Evolutionary conservation across 2,888 invertebrate genomes (phyloP).

Genomic region (Trissonchulus latispiculum): DNA sequence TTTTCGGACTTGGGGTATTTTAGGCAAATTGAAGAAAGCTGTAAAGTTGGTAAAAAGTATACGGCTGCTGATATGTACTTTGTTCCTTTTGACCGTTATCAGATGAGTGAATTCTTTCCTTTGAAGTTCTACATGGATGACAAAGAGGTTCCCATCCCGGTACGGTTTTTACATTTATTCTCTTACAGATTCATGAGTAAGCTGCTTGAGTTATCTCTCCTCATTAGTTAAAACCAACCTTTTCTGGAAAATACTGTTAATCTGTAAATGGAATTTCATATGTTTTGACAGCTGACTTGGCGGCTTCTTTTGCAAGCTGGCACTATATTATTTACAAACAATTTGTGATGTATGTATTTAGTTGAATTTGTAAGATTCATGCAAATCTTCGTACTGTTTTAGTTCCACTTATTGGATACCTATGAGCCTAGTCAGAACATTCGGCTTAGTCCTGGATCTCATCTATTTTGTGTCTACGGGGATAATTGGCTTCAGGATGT

Average conservation of each 20-base stretch:
- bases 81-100: conserved; percentile 39
- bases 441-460: conserved; percentile 28
- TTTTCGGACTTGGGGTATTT: too few relatives aligned
- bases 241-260: neutral
- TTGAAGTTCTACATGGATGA: conserved; percentile 41
- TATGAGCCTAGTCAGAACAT: conserved; percentile 22
- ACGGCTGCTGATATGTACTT: conserved; percentile 43
- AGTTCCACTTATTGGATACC: conserved; percentile 32
- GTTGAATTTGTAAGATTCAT: too few relatives aligned
- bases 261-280: neutral
- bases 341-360: too few relatives aligned
- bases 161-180: too few relatives aligned
- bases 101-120: conserved; percentile 40
- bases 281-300: too few relatives aligned
- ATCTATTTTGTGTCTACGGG: conserved; percentile 42
- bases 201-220: too few relatives aligned
- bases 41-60: conserved; percentile 26
- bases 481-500: conserved; percentile 43
- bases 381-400: too few relatives aligned
- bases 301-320: too few relatives aligned
- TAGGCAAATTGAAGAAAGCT: conserved; percentile 29
- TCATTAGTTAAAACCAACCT: too few relatives aligned
- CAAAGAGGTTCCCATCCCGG: conserved; percentile 40
- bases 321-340: too few relatives aligned
- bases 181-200: too few relatives aligned